These are phyloP conservation scores for Hyaena hyaena DNA, from an alignment of 2,113 vertebrate species.

Conservation along the genomic window DNA sequence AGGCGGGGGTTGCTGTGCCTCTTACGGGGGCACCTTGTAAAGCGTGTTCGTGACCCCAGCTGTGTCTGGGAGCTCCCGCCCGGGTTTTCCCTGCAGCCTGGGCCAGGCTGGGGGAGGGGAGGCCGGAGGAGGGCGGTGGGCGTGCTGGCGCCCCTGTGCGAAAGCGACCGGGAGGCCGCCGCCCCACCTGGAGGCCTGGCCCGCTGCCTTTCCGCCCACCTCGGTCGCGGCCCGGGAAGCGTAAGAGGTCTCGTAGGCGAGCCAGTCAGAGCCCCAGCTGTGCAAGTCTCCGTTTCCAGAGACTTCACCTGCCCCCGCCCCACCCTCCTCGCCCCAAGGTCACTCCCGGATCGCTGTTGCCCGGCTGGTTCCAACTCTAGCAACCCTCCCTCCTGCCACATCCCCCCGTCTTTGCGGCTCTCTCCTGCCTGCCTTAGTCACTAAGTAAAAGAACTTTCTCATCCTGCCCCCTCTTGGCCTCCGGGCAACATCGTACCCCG, in stretches of 20 bases:
- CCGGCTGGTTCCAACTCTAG: too few species aligned
- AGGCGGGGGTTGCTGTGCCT: accelerated
- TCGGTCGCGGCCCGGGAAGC: background rate
- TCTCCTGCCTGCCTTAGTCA: background rate
- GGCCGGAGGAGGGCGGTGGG: accelerated
- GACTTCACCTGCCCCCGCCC: too few species aligned
- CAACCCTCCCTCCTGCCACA: background rate
- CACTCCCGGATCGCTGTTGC: background rate
- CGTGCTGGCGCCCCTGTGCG: background rate
- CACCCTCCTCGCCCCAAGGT: background rate
- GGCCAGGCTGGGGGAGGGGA: background rate
- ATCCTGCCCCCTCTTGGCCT: background rate
- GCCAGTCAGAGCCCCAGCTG: background rate
- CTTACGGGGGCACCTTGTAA: accelerated
- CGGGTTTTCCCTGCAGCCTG: background rate
- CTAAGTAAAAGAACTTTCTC: background rate
- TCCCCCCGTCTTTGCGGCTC: background rate
- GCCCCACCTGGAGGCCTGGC: too few species aligned
- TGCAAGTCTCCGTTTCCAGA: background rate
- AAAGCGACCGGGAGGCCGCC: too few species aligned
- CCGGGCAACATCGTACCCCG: too few species aligned
- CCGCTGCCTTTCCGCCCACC: background rate
- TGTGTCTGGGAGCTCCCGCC: background rate
- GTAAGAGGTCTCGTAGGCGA: background rate
- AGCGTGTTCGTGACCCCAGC: too few species aligned